Evolutionary conservation across 2,113 vertebrate genomes (phyloP).

Genomic region (Ceyx margarethae): DNA sequence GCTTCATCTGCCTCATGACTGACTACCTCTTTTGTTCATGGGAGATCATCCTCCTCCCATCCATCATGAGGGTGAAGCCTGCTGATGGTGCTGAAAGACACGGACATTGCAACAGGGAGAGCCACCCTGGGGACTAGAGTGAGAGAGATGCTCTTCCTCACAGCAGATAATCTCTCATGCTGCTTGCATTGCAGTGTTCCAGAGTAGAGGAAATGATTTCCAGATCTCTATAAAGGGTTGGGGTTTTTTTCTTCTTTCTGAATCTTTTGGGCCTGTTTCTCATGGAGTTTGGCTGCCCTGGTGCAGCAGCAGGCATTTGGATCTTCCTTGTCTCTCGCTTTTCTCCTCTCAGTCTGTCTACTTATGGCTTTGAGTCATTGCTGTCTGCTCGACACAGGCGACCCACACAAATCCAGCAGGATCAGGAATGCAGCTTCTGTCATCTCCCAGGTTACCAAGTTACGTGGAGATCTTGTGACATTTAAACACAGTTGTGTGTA

Average conservation of each 20-base stretch:
- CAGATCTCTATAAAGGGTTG: not conserved
- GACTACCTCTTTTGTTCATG: not conserved
- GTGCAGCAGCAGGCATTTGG: constrained; percentile 6
- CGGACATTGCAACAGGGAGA: not conserved
- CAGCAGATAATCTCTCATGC: not conserved
- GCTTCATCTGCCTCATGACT: not conserved
- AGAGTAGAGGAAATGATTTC: not conserved
- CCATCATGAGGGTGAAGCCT: not conserved
- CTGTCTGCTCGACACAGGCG: not conserved
- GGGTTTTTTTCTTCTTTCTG: not conserved
- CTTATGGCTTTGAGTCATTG: not conserved
- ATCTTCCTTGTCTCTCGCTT: constrained; percentile 35
- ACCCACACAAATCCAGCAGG: not conserved
- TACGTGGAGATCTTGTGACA: not conserved
- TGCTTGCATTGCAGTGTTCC: not conserved
- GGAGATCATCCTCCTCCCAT: not conserved
- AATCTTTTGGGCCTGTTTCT: not conserved
- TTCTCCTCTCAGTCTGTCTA: constrained; percentile 5
- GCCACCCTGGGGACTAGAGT: not conserved
- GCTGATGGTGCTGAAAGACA: rapidly evolving
- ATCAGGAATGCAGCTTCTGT: not conserved
- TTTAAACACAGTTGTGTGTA: not conserved
- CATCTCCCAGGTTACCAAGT: not conserved
- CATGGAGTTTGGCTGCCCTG: not conserved
- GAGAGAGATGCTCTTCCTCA: not conserved